These are phyloP conservation scores for Plebejus anna DNA, from an alignment of 2,888 invertebrate species.

Conservation along the genomic window DNA sequence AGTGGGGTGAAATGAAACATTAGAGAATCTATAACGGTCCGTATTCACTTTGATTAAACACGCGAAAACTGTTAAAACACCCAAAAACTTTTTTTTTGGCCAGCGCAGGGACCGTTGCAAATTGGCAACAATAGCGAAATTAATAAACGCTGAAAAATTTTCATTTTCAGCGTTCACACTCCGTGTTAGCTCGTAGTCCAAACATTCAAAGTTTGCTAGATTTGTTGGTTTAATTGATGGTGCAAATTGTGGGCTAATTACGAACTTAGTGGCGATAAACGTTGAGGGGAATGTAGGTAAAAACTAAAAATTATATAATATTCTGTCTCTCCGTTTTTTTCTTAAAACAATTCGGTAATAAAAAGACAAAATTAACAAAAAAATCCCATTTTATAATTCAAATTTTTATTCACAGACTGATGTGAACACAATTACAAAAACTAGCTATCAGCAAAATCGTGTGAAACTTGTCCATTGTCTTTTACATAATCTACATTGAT, in stretches of 20 bases:
- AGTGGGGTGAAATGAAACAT: background rate
- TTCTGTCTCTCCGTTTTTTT: background rate
- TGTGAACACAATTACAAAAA: background rate
- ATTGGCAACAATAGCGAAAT: conserved; percentile 65
- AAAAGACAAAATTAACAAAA: background rate
- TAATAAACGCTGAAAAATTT: conserved; percentile 69
- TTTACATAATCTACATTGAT: conserved; percentile 36
- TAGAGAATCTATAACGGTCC: background rate
- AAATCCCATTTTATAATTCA: background rate
- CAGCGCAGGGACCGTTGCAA: conserved; percentile 51
- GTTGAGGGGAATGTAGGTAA: background rate
- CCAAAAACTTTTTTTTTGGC: conserved; percentile 38
- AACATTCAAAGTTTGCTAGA: conserved; percentile 42
- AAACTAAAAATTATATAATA: background rate
- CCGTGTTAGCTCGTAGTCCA: conserved; percentile 59
- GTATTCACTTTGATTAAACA: background rate
- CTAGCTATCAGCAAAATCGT: conserved; percentile 25
- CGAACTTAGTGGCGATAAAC: background rate
- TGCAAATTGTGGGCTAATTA: conserved; percentile 25
- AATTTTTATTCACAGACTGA: background rate
- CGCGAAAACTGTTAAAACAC: conserved; percentile 24
- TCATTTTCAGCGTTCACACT: conserved; percentile 72
- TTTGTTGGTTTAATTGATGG: conserved; percentile 13
- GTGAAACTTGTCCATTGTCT: conserved; percentile 35
- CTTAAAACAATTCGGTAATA: background rate